phyloP scores from a whole-genome alignment of 2,888 invertebrate genomes.

The Drosophila robusta region DNA sequence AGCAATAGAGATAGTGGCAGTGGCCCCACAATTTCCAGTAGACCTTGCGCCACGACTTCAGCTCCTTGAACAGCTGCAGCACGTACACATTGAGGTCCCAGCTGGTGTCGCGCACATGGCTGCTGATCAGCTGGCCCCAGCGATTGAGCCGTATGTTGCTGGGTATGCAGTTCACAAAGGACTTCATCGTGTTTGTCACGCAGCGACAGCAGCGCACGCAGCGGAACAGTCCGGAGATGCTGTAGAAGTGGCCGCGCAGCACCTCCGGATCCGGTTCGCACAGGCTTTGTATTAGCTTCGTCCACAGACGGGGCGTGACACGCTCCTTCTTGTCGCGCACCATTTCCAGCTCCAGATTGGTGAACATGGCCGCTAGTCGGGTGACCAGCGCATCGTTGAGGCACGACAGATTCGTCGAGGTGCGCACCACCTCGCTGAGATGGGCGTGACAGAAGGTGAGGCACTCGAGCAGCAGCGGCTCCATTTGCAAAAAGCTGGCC shows the following conservation, averaged over 20 bases:
- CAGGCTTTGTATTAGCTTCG: slow-evolving; percentile 92
- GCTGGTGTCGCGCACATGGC: slow-evolving; percentile 89
- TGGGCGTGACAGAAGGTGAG: slow-evolving; percentile 94
- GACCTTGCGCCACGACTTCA: slow-evolving; percentile 95
- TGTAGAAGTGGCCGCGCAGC: slow-evolving; percentile 92
- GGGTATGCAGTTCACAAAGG: slow-evolving; percentile 90
- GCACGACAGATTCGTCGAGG: slow-evolving; percentile 94
- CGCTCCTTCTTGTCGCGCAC: slow-evolving; percentile 95
- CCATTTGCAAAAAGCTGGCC: slow-evolving; percentile 97
- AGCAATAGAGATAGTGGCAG: slow-evolving; percentile 94
- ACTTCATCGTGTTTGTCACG: slow-evolving; percentile 89
- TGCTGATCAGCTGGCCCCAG: slow-evolving; percentile 90
- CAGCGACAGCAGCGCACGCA: slow-evolving; percentile 91
- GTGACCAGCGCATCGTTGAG: slow-evolving; percentile 92
- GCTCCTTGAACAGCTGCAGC: slow-evolving; percentile 89
- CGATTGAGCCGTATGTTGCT: slow-evolving; percentile 90
- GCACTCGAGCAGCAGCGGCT: slow-evolving; percentile 94
- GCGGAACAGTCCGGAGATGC: slow-evolving; percentile 91
- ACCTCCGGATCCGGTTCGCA: slow-evolving; percentile 91
- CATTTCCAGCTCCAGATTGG: slow-evolving; percentile 93
- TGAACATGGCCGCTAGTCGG: slow-evolving; percentile 94
- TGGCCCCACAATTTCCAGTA: slow-evolving; percentile 98
- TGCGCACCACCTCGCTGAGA: slow-evolving; percentile 94
- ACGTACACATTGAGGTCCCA: slow-evolving; percentile 95
- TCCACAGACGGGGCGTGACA: slow-evolving; percentile 93